Base-by-base conservation (phyloP, 2,797 vertebrate species). In the Pangasius djambal region DNA sequence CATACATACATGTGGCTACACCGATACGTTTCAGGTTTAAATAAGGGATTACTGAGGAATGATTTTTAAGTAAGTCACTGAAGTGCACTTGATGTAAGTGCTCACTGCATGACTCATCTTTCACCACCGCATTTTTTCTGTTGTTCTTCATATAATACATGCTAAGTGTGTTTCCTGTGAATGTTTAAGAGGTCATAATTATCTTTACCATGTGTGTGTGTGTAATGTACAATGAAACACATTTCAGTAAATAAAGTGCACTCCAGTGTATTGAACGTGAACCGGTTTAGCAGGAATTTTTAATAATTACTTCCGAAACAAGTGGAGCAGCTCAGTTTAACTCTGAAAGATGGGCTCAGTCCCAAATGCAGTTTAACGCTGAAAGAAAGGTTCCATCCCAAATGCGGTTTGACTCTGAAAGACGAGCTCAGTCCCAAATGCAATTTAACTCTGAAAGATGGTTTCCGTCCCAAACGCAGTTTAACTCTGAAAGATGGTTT, bases 261-360 rank as follows among this genome's bases (percentile, higher is more conserved):
- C 55, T 40, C 52, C 52, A 40, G 34, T 87, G 86, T 52, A 65
- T 65, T 34, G 40, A 79, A 50, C 9, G 2, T 8, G n/a, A 89
- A 86, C 77, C 4, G 6, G 88, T 86, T 57, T n/a, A 81, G 77
- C 88, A 37, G 65, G 83, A 57, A 34, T 6, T 25, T 86, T 65
- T 59, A 40, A 86, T 81, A 72, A 57, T n/a, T 20, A 85, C 75
- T 82, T 61, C 52, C 37, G 69, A 83, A 74, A 84, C 82, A 44
- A 85, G 44, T 52, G 18, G 8, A 22, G 22, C 2, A 2, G 12
- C 16, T 52, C 12, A 31, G 44, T 67, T 50, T 20, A 50, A 67
- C n/a, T 67, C 28, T 31, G 6, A 6, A 79, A 0, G 18, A 20
- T 12, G 4, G 18, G 3, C 15, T 57, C 52, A 10, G n/a, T 81